Evolutionary conservation across 1,140 invertebrate species (phyloP).

Genomic region (Trachymyrmex cornetzi): DNA sequence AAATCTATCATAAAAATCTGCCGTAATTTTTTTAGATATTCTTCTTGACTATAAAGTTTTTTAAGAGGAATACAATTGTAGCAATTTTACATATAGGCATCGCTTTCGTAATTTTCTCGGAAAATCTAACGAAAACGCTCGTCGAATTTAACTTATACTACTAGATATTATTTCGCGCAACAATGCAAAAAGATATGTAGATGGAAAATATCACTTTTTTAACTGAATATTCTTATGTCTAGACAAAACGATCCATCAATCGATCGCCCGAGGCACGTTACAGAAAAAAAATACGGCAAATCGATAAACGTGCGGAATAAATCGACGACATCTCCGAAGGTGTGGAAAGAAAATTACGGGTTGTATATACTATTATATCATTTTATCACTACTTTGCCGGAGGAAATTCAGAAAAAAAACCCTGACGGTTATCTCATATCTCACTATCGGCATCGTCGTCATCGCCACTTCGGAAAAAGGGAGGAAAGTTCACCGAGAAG

Average conservation of each 20-base stretch:
- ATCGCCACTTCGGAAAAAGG: constrained; percentile 22
- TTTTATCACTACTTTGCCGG: constrained; percentile 18
- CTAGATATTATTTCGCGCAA: constrained; percentile 8
- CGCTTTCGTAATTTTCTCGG: not conserved
- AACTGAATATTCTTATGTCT: constrained; percentile 14
- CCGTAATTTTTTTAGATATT: not conserved
- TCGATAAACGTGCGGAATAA: constrained; percentile 35
- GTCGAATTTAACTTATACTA: not conserved
- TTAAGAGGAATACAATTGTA: not conserved
- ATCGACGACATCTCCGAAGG: constrained; percentile 27
- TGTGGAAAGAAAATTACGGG: constrained; percentile 41
- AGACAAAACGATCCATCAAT: constrained; percentile 33
- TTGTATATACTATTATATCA: constrained; percentile 23
- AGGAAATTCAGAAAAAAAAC: constrained; percentile 32
- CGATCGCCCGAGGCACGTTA: constrained; percentile 27
- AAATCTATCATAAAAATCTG: not conserved
- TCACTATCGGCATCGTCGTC: not conserved
- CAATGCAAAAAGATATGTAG: constrained; percentile 11
- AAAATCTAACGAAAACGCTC: constrained; percentile 3
- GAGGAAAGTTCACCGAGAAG: constrained; percentile 17
- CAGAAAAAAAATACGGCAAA: constrained; percentile 1
- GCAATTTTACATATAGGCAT: not conserved
- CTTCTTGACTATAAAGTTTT: not conserved
- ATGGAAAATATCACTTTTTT: constrained; percentile 18
- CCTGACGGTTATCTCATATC: not conserved